Base-by-base conservation (phyloP, 2,888 invertebrate species). In the Drosophila sordidula region DNA sequence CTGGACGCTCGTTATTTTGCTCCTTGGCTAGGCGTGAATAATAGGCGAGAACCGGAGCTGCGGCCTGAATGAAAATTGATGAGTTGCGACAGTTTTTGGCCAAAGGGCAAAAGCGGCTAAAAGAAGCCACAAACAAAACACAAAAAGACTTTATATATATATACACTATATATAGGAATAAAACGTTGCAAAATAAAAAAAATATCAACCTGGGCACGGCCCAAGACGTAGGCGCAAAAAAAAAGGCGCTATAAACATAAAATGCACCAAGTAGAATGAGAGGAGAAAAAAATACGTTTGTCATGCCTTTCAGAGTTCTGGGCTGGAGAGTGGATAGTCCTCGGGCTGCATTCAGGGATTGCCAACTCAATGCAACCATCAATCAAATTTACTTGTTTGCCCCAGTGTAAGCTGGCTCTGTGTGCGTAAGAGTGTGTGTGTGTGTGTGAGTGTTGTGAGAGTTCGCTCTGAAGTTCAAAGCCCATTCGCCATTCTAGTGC, bases 61-160 rank as follows among this genome's bases (percentile, higher is more conserved):
- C 61, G 67, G 71, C 66, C 73, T 81, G 80, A 88, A 82, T 88
- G 80, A 72, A 82, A 86, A 89, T 89, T 88, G 87, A 90, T 89
- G 89, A 89, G 87, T 80, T 89, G 86, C 80, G 88, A 90, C 90
- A 89, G 85, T 87, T 89, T 87, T 80, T 87, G 88, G 87, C 90
- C 82, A 87, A 88, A 90, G 86, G 87, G 84, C 84, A 87, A 72
- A 81, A 55, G 65, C 67, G 64, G 52, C 75, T 71, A 68, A 72
- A 68, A 70, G 62, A 65, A 69, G 69, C 52, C 64, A 69, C 72
- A 64, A 63, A 70, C 45, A 25, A 44, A 49, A 45, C 46, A 22
- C 4, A 44, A 46, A 61, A 47, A 57, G 56, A 44, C 29, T 34
- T 25, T 49, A 11, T 29, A 32, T 12, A n/a, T 44, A 14, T 29